phyloP scores from a whole-genome alignment of 2,888 invertebrate species.

The Aphidius colemani region DNA sequence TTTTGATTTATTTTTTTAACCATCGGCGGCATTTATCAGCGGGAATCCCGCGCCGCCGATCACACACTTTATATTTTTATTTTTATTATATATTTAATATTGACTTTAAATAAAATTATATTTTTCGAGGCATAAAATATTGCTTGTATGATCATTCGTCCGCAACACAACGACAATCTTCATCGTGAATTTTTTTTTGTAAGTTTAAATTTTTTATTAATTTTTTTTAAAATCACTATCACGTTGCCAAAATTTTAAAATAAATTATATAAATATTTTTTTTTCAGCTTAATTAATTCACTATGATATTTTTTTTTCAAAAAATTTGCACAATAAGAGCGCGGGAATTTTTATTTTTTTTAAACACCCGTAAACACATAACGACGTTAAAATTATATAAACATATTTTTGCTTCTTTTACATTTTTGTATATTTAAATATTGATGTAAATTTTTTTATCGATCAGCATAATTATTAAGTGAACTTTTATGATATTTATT shows the following conservation, averaged over 20 bases:
- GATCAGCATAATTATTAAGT: no score
- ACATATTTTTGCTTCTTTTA: no score
- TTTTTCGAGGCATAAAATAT: conserved; percentile 13
- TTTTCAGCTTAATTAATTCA: no score
- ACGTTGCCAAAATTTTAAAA: background rate
- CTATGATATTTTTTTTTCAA: no score
- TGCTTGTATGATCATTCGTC: conserved; percentile 20
- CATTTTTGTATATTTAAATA: no score
- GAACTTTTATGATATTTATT: background rate
- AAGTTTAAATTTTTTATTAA: background rate
- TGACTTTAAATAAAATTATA: background rate
- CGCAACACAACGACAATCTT: conserved; percentile 10
- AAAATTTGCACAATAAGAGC: no score
- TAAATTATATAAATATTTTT: background rate
- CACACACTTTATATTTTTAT: background rate
- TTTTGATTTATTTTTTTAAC: conserved; percentile 3
- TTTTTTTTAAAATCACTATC: conserved; percentile 1
- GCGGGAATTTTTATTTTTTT: background rate
- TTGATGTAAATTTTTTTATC: no score
- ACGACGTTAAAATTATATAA: background rate
- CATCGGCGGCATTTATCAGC: background rate
- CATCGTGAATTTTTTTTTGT: conserved; percentile 13
- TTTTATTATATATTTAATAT: background rate
- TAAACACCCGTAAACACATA: conserved; percentile 11
- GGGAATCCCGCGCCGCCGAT: conserved; percentile 1